phyloP scores from a whole-genome alignment of 2,113 vertebrate species.

The Mastomys natalensis region DNA sequence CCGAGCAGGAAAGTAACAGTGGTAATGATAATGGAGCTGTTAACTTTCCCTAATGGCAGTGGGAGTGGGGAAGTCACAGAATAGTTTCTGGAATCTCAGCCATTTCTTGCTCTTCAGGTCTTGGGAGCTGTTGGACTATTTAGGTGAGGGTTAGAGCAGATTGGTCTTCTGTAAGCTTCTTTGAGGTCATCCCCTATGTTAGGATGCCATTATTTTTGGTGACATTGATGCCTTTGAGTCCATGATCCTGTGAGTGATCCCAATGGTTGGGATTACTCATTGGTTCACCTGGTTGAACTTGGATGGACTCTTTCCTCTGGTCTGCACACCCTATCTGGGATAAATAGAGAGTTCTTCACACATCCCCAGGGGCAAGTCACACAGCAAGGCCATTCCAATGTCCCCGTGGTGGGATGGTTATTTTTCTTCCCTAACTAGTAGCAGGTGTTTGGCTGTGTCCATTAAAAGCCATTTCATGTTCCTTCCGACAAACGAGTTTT shows the following conservation, averaged over 20 bases:
- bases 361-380: not conserved
- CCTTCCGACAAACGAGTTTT: slow-evolving; percentile 76
- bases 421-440: slow-evolving; percentile 79
- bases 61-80: not conserved
- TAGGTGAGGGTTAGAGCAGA: not conserved
- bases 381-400: not conserved
- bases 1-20: too few species aligned
- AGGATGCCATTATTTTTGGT: not conserved
- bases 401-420: slow-evolving; percentile 1
- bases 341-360: not conserved
- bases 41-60: not conserved
- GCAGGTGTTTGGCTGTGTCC: slow-evolving; percentile 80
- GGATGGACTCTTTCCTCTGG: not conserved
- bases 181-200: not conserved
- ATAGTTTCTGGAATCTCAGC: not conserved
- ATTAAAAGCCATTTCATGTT: slow-evolving; percentile 67
- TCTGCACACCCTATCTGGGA: not conserved
- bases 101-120: not conserved
- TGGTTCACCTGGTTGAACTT: not conserved
- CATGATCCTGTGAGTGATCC: not conserved
- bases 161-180: not conserved
- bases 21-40: not conserved
- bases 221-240: not conserved
- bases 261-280: not conserved
- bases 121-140: not conserved